phyloP scores from a whole-genome alignment of 2,797 vertebrate genomes.

The Halcyon smyrnensis region DNA sequence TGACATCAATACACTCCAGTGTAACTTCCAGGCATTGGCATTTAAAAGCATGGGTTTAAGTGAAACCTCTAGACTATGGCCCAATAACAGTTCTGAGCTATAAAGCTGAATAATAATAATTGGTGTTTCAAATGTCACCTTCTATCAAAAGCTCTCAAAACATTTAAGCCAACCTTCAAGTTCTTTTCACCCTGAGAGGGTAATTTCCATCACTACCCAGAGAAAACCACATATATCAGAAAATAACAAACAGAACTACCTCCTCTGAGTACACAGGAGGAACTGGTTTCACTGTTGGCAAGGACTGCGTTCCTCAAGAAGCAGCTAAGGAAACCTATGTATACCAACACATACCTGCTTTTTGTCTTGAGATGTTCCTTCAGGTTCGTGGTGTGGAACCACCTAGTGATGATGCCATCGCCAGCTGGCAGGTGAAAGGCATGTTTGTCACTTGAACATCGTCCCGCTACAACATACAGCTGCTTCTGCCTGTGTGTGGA shows the following conservation, averaged over 20 bases:
- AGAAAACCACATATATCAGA: neutral
- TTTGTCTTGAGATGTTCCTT: neutral
- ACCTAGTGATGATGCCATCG: fast-evolving
- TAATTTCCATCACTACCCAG: neutral
- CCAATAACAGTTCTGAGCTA: neutral
- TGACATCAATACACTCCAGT: neutral
- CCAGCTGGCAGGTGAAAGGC: neutral
- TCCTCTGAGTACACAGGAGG: fast-evolving
- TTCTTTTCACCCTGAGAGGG: neutral
- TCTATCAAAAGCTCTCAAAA: neutral
- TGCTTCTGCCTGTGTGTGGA: neutral
- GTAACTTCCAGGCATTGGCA: neutral
- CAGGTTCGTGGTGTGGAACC: neutral
- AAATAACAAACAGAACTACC: neutral
- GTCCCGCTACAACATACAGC: fast-evolving
- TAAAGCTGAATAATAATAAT: neutral
- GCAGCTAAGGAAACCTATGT: neutral
- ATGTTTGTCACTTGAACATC: neutral
- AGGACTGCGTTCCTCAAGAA: fast-evolving
- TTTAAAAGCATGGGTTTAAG: neutral
- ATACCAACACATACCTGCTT: neutral
- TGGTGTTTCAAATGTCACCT: neutral
- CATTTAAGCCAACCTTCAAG: neutral
- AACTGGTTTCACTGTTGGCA: neutral
- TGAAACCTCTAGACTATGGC: neutral